Conservation (phyloP, 2,888 invertebrate genomes). For the Heterodera filipjevi region DNA sequence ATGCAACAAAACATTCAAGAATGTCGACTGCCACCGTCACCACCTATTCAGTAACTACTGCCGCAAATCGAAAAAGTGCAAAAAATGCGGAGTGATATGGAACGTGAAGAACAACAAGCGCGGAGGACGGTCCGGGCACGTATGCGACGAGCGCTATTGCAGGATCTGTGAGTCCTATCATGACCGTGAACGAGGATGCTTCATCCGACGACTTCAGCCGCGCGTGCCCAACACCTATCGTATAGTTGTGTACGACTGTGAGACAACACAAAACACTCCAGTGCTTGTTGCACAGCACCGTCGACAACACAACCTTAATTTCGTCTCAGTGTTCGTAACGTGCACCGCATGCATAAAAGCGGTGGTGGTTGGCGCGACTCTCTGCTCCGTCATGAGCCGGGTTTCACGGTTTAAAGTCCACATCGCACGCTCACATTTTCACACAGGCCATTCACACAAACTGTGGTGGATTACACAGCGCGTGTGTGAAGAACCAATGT, state of each 20-base stretch:
- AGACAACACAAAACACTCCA: slow-evolving; percentile 26
- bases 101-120: not conserved
- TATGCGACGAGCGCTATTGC: slow-evolving; percentile 3
- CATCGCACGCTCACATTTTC: slow-evolving; percentile 3
- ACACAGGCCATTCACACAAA: not conserved
- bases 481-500: not conserved
- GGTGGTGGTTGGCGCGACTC: no score
- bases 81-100: slow-evolving; percentile 14
- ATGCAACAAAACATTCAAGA: not conserved
- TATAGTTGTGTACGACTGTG: slow-evolving; percentile 8
- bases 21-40: not conserved
- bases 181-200: not conserved
- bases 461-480: not conserved
- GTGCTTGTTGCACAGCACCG: not conserved
- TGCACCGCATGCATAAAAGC: slow-evolving; percentile 27
- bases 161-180: not conserved
- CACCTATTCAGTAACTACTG: not conserved
- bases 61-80: not conserved
- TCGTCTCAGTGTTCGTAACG: slow-evolving; percentile 3
- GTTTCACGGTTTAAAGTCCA: not conserved
- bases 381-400: no score
- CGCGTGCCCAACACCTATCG: not conserved
- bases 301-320: slow-evolving; percentile 14
- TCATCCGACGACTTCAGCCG: not conserved
- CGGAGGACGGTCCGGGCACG: not conserved